Evolutionary conservation across 2,113 vertebrate genomes (phyloP).

Genomic region (Ancistrus triradiatus): DNA sequence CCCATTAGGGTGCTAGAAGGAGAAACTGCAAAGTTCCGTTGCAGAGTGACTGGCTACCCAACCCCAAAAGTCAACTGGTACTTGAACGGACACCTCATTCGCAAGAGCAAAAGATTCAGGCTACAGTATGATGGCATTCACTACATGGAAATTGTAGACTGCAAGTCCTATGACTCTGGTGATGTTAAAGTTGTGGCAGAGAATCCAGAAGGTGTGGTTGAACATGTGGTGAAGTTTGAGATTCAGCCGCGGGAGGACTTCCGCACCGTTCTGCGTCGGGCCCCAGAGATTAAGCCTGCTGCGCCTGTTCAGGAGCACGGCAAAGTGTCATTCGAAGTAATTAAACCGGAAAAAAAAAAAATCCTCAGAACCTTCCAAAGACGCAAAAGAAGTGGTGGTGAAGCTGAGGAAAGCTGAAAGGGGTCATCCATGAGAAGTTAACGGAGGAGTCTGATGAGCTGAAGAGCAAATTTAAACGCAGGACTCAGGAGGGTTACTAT

Average conservation of each 20-base stretch:
- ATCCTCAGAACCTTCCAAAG: slow-evolving; percentile 65
- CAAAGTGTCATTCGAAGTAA: slow-evolving; percentile 82
- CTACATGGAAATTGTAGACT: slow-evolving; percentile 90
- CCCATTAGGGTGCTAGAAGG: slow-evolving; percentile 82
- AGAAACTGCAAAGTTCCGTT: slow-evolving; percentile 88
- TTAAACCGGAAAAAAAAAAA: slow-evolving; percentile 83
- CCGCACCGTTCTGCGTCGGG: slow-evolving; percentile 84
- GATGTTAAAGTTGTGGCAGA: slow-evolving; percentile 89
- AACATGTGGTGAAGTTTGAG: slow-evolving; percentile 89
- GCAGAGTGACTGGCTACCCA: slow-evolving; percentile 92
- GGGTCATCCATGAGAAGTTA: slow-evolving; percentile 82
- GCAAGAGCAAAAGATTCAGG: slow-evolving; percentile 94
- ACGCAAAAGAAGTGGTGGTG: slow-evolving; percentile 83
- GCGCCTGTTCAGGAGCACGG: slow-evolving; percentile 70
- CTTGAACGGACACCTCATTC: slow-evolving; percentile 93
- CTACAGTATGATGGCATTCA: slow-evolving; percentile 95
- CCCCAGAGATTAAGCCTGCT: slow-evolving; percentile 79
- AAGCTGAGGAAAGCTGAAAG: slow-evolving; percentile 88
- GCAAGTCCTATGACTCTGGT: slow-evolving; percentile 91
- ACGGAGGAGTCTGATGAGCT: slow-evolving; percentile 92
- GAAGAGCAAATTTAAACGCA: slow-evolving; percentile 93
- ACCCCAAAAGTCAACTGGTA: slow-evolving; percentile 96
- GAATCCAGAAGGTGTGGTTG: slow-evolving; percentile 82
- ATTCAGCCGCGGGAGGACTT: slow-evolving; percentile 91
- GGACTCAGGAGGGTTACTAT: slow-evolving; percentile 95